Base-by-base conservation (phyloP, 2,888 invertebrate genomes). In the Thelaira solivaga region DNA sequence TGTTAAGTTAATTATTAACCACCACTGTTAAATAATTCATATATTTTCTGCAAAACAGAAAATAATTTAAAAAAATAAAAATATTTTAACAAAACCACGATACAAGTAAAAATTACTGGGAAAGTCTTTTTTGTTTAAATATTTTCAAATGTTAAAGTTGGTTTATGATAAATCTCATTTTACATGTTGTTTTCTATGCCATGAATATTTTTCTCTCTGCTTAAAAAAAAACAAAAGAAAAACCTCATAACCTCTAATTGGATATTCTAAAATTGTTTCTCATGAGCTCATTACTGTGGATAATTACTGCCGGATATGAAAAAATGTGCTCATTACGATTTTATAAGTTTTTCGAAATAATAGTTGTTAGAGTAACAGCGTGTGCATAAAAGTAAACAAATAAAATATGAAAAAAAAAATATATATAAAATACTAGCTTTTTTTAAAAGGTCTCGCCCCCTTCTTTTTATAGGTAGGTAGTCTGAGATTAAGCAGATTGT, bases 131-230 rank as follows among this genome's bases (percentile, higher is more conserved):
- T 20, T 53, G 69, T 31, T 49, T 43, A 45, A 34, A 16, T 26
- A 31, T 41, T 53, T 10, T 10, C 24, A 45, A 62, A 72, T 55
- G 62, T 55, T 45, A 72, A 62, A 72, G 53, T 62, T 72, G 53
- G n/a, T n/a, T n/a, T n/a, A n/a, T 29, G 41, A 22, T 24, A 22
- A 11, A 31, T 16, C 22, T 31, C 7, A 22, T 10, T 22, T 31
- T 41, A 20, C 11, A 31, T 31, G 0, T n/a, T 13, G 18, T 24
- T 39, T 39, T 26, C 7, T 39, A 20, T n/a, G n/a, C n/a, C n/a
- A n/a, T n/a, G n/a, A n/a, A n/a, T n/a, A n/a, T n/a, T n/a, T n/a
- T n/a, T n/a, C n/a, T n/a, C n/a, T n/a, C n/a, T n/a, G n/a, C n/a
- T n/a, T n/a, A n/a, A n/a, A n/a, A n/a, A 0, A 34, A 2, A 29